phyloP scores from a whole-genome alignment of 2,797 vertebrate genomes.

The Falco concolor region DNA sequence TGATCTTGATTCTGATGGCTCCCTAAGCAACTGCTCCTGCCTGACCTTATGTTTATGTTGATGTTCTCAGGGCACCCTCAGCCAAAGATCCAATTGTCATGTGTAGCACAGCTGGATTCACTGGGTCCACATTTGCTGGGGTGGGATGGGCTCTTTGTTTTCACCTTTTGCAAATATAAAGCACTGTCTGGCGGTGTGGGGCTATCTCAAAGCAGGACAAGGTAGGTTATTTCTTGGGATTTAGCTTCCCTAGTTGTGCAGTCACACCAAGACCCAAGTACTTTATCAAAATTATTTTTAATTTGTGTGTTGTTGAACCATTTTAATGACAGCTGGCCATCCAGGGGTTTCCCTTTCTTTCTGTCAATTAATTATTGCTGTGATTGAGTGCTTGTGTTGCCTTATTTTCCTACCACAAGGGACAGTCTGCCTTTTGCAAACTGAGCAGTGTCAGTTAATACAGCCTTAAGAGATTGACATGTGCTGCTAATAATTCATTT shows the following conservation, averaged over 20 bases:
- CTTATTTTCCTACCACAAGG: neutral
- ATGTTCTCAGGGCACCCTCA: neutral
- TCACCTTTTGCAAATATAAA: neutral
- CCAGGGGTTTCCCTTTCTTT: neutral
- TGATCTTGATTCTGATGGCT: neutral
- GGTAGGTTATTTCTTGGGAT: neutral
- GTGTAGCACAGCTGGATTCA: neutral
- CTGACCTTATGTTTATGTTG: neutral
- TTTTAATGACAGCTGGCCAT: neutral
- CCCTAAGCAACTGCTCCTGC: neutral
- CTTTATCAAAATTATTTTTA: neutral
- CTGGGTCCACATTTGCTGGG: neutral
- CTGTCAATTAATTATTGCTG: neutral
- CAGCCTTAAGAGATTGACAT: neutral
- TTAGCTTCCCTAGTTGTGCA: neutral
- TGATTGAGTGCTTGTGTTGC: neutral
- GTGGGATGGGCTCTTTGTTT: neutral
- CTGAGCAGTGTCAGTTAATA: neutral
- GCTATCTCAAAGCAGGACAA: neutral
- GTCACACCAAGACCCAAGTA: neutral
- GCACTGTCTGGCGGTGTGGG: neutral
- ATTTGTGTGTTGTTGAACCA: neutral
- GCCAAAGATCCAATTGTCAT: neutral
- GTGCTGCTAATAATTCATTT: neutral
- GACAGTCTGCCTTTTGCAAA: neutral